A percentile compares a stretch with the other conserved stretches of the same genome.
phyloP scores from a whole-genome alignment of 2,888 invertebrate genomes.

The Margaritifera margaritifera region DNA sequence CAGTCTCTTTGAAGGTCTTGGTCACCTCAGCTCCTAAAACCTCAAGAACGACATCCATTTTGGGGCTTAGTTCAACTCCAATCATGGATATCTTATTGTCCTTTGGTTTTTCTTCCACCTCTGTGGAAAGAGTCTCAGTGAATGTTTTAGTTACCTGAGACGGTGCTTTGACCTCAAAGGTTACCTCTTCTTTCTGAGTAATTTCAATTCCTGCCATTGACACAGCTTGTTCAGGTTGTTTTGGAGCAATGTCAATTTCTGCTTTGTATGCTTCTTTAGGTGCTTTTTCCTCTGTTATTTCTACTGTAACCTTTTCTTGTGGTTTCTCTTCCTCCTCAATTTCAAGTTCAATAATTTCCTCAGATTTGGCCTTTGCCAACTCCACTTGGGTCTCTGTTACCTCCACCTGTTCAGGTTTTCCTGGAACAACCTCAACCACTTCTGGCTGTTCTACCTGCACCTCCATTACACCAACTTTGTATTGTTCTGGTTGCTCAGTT shows the following conservation, averaged over 20 bases:
- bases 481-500: constrained; percentile 22
- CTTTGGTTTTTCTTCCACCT: constrained; percentile 9
- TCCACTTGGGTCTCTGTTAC: constrained; percentile 19
- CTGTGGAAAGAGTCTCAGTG: constrained; percentile 2
- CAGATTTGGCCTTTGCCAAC: constrained; percentile 19
- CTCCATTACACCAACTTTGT: constrained; percentile 23
- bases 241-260: constrained; percentile 20
- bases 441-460: constrained; percentile 27
- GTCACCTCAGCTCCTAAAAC: neutral
- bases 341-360: constrained; percentile 31
- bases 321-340: constrained; percentile 27
- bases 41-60: neutral
- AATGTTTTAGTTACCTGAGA: constrained; percentile 1
- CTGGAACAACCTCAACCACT: constrained; percentile 23
- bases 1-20: neutral
- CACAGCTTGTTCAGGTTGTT: neutral
- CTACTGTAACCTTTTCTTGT: constrained; percentile 28
- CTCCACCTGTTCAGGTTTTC: constrained; percentile 16
- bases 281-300: constrained; percentile 19
- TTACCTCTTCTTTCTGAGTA: too few relatives aligned
- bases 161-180: constrained; percentile 4
- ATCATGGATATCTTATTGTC: constrained; percentile 3
- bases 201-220: too few relatives aligned
- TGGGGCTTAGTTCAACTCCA: constrained; percentile 5
- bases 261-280: constrained; percentile 21